A percentile compares a stretch with the other conserved stretches of the same genome.
Conservation (phyloP, 2,797 vertebrate species). For the Alca torda region DNA sequence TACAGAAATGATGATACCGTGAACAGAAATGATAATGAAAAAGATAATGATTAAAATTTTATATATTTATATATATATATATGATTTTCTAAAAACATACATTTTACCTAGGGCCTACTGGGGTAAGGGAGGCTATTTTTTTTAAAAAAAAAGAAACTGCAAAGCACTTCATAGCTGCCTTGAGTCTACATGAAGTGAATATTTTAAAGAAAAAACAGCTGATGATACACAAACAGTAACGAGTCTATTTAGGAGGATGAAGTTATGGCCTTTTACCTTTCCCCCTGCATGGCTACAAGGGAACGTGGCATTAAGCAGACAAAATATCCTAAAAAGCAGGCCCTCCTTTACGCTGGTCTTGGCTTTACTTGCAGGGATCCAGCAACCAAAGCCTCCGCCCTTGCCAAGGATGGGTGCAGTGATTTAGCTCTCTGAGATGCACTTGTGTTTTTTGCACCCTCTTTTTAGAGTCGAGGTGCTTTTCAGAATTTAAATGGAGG, state of each 20-base stretch:
- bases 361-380: not conserved
- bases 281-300: not conserved
- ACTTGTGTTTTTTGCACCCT: not conserved
- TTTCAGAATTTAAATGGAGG: not conserved
- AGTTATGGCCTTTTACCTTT: not conserved
- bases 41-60: not conserved
- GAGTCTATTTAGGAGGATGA: not conserved
- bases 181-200: not conserved
- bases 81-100: not conserved
- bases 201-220: not conserved
- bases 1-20: not conserved
- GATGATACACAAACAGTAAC: not conserved
- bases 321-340: not conserved
- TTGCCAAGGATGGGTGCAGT: not conserved
- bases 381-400: not conserved
- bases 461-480: not conserved
- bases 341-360: not conserved
- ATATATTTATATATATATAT: not conserved
- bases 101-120: not conserved
- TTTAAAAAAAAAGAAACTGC: not conserved
- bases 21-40: constrained; percentile 18
- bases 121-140: not conserved
- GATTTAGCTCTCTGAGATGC: not conserved
- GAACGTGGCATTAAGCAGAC: not conserved
- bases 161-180: not conserved